phyloP scores from a whole-genome alignment of 2,113 vertebrate species.

The Orycteropus afer region DNA sequence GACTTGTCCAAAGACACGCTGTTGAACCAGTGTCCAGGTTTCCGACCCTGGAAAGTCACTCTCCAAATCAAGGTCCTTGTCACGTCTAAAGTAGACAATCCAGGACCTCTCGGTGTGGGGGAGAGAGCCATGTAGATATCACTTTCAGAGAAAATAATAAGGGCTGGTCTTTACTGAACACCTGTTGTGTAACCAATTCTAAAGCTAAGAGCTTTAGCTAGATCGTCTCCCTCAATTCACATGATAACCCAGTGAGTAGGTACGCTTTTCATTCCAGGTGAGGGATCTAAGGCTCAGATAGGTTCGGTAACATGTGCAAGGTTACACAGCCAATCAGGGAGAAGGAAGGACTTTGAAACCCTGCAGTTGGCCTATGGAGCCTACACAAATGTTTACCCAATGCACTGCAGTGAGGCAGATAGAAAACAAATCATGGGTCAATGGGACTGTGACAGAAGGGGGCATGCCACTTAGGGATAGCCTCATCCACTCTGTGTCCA shows the following conservation, averaged over 20 bases:
- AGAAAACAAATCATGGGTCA: background rate
- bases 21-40: background rate
- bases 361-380: background rate
- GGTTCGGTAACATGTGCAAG: background rate
- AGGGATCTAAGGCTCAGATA: background rate
- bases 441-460: accelerated
- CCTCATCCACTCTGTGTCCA: background rate
- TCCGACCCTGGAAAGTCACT: background rate
- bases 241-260: background rate
- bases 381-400: background rate
- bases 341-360: background rate
- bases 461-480: no score
- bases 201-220: background rate
- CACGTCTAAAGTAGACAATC: background rate
- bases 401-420: accelerated
- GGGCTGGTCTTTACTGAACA: background rate
- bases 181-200: background rate
- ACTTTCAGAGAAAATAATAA: background rate
- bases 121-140: background rate
- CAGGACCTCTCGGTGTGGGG: background rate
- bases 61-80: background rate
- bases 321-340: background rate
- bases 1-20: background rate
- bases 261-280: background rate
- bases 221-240: background rate